Base-by-base conservation (phyloP, 2,797 vertebrate genomes). In the Pachyuromys duprasi region DNA sequence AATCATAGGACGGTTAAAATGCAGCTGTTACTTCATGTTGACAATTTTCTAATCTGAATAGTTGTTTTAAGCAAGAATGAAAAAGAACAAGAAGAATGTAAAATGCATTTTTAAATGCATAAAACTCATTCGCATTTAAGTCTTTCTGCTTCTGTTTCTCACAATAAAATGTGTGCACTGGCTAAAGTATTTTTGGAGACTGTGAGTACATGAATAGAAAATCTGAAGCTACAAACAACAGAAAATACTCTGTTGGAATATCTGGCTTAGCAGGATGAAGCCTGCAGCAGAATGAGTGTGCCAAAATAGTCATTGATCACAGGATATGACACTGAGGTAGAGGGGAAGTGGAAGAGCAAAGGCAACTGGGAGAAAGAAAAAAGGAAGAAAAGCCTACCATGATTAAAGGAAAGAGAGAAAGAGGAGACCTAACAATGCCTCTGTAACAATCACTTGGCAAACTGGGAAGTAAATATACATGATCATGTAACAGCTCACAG, bases 11-110 rank as follows among this genome's bases (percentile, higher is more conserved):
- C 91, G 69, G 36, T 83, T 96, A 96, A 62, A 93, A 94, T 78
- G 45, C 49, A 96, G 84, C 89, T 87, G 93, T 76, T 95, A 94
- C 78, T 95, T 96, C 72, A 95, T 95, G 90, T 83, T 96, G 93
- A 86, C 92, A 94, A 92, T 97, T 97, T 96, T 72, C 96, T 62
- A 96, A 83, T 93, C 76, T 82, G 31, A 95, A 86, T 92, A 95
- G 89, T 69, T 5, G 93, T 45, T 95, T 97, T 86, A 18, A 57
- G 2, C 76, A 83, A 92, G 55, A 88, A 88, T 60, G 18, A 88
- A 57, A 94, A 95, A 89, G 84, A 96, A 90, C 69, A 69, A 65
- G 49, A 12, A 96, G 76, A 90, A 94, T 36, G 80, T 33, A 60
- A 90, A 95, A 96, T 69, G 42, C 67, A 88, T 49, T 49, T 49